Conservation (phyloP, 2,888 invertebrate species). For the Drosophila mettleri region DNA sequence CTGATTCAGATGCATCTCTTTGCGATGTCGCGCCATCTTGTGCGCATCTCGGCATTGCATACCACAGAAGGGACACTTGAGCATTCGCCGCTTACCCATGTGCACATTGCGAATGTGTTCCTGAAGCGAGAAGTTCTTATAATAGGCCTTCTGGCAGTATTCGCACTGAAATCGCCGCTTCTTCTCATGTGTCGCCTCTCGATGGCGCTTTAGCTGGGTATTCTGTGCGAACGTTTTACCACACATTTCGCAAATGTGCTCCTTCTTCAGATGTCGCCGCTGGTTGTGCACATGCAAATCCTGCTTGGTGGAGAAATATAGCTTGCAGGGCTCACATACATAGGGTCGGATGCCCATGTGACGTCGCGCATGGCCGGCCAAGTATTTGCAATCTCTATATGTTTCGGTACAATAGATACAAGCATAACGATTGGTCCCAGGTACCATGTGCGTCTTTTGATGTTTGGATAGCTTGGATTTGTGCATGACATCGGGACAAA, state of each 20-base stretch:
- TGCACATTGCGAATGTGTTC: conserved; percentile 82
- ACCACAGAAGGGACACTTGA: conserved; percentile 81
- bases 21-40: conserved; percentile 82
- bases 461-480: conserved; percentile 70
- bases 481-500: conserved; percentile 81
- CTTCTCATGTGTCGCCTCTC: conserved; percentile 82
- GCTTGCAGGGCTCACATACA: conserved; percentile 79
- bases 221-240: conserved; percentile 82
- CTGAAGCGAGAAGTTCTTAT: conserved; percentile 81
- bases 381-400: conserved; percentile 80
- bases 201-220: conserved; percentile 80
- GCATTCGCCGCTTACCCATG: conserved; percentile 80
- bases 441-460: conserved; percentile 77
- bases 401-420: conserved; percentile 81
- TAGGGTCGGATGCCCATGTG: conserved; percentile 83
- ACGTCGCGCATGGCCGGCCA: conserved; percentile 80
- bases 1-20: conserved; percentile 79
- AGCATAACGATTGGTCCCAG: conserved; percentile 76
- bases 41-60: conserved; percentile 83
- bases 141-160: conserved; percentile 80
- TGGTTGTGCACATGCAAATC: conserved; percentile 81
- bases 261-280: conserved; percentile 78
- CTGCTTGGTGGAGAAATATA: conserved; percentile 82
- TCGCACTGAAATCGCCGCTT: conserved; percentile 78
- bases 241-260: conserved; percentile 81